phyloP scores from a whole-genome alignment of 2,797 vertebrate species.

The Phoeniculus purpureus region DNA sequence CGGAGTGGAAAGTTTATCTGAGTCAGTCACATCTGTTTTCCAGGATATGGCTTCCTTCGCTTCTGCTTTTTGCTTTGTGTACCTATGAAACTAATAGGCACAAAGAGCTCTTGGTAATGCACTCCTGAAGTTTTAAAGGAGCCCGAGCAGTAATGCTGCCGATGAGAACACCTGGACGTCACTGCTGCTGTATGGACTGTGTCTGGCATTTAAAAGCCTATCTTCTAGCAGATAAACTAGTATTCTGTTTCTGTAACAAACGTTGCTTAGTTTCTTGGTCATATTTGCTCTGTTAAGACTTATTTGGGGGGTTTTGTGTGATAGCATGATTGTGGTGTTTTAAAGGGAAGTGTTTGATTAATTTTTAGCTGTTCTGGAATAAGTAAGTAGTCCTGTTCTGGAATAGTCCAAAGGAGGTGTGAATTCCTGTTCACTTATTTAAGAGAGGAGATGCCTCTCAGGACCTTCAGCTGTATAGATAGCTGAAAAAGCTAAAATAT shows the following conservation, averaged over 20 bases:
- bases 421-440: neutral
- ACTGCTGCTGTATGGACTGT: rapidly evolving
- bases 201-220: neutral
- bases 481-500: neutral
- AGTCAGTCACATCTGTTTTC: neutral
- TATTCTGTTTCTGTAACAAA: neutral
- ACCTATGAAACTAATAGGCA: neutral
- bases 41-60: neutral
- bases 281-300: neutral
- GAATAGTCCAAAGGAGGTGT: neutral
- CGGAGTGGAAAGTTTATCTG: neutral
- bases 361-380: neutral
- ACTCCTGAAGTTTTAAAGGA: neutral
- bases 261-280: neutral
- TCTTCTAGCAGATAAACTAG: neutral
- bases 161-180: rapidly evolving
- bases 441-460: neutral
- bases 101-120: neutral
- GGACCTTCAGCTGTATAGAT: neutral
- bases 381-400: too few species aligned
- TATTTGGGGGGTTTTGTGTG: neutral
- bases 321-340: neutral
- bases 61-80: neutral
- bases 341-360: neutral
- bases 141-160: neutral